Percentiles rank a stretch among this genome's conserved stretches.
phyloP scores from a whole-genome alignment of 2,888 invertebrate species.

The Acanthococcus lagerstroemiae region DNA sequence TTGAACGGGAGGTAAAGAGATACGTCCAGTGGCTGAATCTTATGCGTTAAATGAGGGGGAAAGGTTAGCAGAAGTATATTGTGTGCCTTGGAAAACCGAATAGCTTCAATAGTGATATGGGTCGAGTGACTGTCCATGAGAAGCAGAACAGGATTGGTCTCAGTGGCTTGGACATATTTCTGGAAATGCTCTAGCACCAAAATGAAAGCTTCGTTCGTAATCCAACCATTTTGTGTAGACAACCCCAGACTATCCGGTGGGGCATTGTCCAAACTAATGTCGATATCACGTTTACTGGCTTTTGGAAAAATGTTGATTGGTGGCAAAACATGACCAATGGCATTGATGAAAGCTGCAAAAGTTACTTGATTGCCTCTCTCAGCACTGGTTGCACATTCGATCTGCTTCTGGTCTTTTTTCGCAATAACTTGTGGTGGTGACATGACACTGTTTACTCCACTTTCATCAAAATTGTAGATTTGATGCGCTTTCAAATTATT shows the following conservation, averaged over 20 bases:
- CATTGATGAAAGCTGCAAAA: neutral
- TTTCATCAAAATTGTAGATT: constrained; percentile 2
- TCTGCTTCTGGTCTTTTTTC: neutral
- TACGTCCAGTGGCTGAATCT: neutral
- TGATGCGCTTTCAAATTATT: neutral
- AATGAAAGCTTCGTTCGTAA: neutral
- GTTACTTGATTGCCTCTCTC: neutral
- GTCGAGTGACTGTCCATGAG: neutral
- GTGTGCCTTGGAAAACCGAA: neutral
- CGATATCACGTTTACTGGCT: neutral
- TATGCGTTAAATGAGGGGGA: neutral
- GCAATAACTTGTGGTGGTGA: neutral
- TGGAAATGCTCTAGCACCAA: neutral
- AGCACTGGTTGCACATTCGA: neutral
- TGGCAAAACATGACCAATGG: neutral
- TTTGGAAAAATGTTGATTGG: neutral
- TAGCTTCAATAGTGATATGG: neutral
- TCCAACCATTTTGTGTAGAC: neutral
- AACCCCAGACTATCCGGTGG: neutral
- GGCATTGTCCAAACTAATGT: neutral
- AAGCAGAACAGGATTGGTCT: neutral
- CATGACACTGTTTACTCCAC: neutral
- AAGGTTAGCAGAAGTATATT: neutral
- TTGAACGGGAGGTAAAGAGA: neutral
- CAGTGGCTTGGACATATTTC: neutral